These are phyloP conservation scores for Bufo bufo DNA, from an alignment of 2,113 vertebrate species.

Conservation along the genomic window DNA sequence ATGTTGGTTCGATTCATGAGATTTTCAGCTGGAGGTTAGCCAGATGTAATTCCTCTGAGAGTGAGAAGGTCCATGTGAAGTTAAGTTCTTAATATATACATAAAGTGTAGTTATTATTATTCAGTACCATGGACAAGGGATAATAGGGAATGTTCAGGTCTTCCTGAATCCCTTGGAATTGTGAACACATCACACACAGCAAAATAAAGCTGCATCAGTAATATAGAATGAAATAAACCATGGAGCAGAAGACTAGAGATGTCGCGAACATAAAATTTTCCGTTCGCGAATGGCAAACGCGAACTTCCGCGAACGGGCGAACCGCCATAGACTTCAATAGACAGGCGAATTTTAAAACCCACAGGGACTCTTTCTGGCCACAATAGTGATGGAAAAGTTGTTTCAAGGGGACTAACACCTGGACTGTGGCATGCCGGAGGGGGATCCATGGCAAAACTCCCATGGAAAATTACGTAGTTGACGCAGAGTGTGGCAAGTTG, in stretches of 20 bases:
- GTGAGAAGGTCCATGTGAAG: not conserved
- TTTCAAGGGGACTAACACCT: too few relatives aligned
- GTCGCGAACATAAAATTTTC: too few relatives aligned
- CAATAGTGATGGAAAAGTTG: too few relatives aligned
- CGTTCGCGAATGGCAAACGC: too few relatives aligned
- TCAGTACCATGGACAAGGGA: slow-evolving; percentile 38
- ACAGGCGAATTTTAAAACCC: too few relatives aligned
- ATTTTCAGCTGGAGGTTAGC: not conserved
- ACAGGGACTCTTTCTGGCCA: too few relatives aligned
- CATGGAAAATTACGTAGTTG: too few relatives aligned
- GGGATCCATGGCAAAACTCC: too few relatives aligned
- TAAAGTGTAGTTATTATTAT: slow-evolving; percentile 21
- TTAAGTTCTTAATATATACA: not conserved
- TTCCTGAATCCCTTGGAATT: not conserved
- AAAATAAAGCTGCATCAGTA: not conserved
- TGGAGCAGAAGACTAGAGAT: not conserved
- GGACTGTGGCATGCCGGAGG: too few relatives aligned
- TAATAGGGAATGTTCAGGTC: not conserved
- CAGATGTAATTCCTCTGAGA: not conserved
- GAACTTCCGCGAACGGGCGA: too few relatives aligned
- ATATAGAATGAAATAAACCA: not conserved
- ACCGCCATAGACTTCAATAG: too few relatives aligned
- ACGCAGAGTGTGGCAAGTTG: too few relatives aligned
- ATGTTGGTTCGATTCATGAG: not conserved
- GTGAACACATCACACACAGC: not conserved